phyloP scores from a whole-genome alignment of 2,113 vertebrate species.

The Carassius auratus region DNA sequence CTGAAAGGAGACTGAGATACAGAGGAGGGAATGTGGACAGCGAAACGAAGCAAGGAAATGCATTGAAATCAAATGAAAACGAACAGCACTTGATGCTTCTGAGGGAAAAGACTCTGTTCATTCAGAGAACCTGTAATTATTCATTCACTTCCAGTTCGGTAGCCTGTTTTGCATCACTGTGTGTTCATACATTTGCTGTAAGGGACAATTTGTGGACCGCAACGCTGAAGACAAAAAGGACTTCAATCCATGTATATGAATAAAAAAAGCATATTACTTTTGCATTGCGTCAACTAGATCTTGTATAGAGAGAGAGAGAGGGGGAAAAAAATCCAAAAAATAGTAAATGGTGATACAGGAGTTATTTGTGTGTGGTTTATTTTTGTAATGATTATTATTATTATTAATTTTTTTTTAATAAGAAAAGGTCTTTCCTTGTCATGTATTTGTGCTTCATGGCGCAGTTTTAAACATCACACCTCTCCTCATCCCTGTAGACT shows the following conservation, averaged over 20 bases:
- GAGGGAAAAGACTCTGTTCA: constrained; percentile 53
- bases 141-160: constrained; percentile 56
- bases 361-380: constrained; percentile 62
- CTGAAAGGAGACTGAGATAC: constrained; percentile 31
- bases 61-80: constrained; percentile 45
- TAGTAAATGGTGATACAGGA: constrained; percentile 61
- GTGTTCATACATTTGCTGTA: constrained; percentile 59
- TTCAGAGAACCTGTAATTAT: constrained; percentile 58
- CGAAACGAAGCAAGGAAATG: constrained; percentile 26
- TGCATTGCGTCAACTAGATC: constrained; percentile 56
- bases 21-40: constrained; percentile 24
- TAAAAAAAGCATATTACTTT: constrained; percentile 46
- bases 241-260: constrained; percentile 50
- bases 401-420: constrained; percentile 24
- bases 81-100: constrained; percentile 60
- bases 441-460: constrained; percentile 52
- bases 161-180: constrained; percentile 64
- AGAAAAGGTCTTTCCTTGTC: background rate
- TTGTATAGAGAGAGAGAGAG: constrained; percentile 57
- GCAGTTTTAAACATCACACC: constrained; percentile 45
- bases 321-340: constrained; percentile 43
- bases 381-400: constrained; percentile 48
- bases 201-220: constrained; percentile 46
- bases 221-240: constrained; percentile 51
- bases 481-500: constrained; percentile 31